phyloP scores from a whole-genome alignment of 2,797 vertebrate genomes.

The Heterohyrax brucei region DNA sequence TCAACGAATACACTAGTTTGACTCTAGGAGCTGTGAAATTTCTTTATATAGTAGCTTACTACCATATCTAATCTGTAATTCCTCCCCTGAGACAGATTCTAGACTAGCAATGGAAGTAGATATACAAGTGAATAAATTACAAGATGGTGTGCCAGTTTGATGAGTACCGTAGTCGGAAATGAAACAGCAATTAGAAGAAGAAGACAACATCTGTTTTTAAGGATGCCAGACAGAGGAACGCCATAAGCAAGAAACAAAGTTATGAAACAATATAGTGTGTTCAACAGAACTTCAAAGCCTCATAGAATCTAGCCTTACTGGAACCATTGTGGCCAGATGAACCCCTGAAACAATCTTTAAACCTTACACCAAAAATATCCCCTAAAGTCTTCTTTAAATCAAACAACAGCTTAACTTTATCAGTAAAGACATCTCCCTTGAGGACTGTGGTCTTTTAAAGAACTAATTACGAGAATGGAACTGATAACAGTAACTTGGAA shows the following conservation, averaged over 20 bases:
- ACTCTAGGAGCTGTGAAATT: not conserved
- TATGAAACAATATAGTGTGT: constrained; percentile 7
- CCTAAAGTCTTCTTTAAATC: not conserved
- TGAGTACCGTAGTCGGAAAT: constrained; percentile 14
- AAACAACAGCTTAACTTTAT: not conserved
- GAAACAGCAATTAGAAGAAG: constrained; percentile 38
- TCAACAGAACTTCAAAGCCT: not conserved
- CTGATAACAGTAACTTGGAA: not conserved
- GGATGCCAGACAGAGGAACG: not conserved
- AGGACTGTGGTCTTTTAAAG: not conserved
- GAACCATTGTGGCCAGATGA: not conserved
- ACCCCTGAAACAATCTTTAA: not conserved
- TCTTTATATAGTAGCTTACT: constrained; percentile 13
- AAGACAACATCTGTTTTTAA: constrained; percentile 20
- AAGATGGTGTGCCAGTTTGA: not conserved
- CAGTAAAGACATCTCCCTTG: not conserved
- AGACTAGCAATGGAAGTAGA: not conserved
- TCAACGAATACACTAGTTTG: not conserved
- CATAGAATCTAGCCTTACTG: not conserved
- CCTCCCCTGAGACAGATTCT: not conserved
- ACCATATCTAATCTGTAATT: not conserved
- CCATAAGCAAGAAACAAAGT: not conserved
- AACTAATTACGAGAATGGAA: not conserved
- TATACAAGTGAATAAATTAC: not conserved
- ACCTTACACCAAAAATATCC: not conserved